Base-by-base conservation (phyloP, 2,113 vertebrate genomes). In the Corythaeola cristata region DNA sequence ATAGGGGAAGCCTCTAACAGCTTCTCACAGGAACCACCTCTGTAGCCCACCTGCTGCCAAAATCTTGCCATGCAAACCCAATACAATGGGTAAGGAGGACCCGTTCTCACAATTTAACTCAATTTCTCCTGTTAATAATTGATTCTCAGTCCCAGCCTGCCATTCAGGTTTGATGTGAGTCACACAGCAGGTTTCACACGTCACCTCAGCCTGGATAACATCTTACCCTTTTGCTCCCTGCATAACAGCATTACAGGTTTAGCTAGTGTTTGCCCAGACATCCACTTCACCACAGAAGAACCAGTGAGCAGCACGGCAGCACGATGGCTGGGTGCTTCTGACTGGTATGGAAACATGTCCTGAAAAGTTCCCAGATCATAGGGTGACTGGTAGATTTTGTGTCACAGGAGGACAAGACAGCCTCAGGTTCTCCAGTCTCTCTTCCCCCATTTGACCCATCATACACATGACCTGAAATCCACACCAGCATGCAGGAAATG, bases 331-430 rank as follows among this genome's bases (percentile, higher is more conserved):
- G 8, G 19, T 21, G 5, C 6, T 5, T 5, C 19, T 58, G 21
- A 8, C 41, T 56, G 13, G 15, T 14, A 15, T 41, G 12, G 15
- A 79, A 79, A 35, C 19, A 15, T 20, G 27, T 75, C 83, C 78
- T 62, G n/a, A 53, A 68, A 39, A 47, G 22, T n/a, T 74, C n/a
- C 22, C 8, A 53, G 32, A 24, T 18, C 9, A 45, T 37, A 52
- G 3, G 5, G 5, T 39, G 16, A n/a, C 16, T 1, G 0, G 20
- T 2, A 50, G 18, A 37, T 82, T 76, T 63, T 58, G 41, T 69
- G 26, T 18, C 24, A 26, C 0, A 1, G 2, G 11, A 60, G 3
- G 21, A 76, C 3, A 1, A 11, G 41, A 69, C 19, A 5, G 30
- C 17, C 41, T 62, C 22, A 33, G 18, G 12, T 55, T 5, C 69